Evolutionary conservation across 1,140 invertebrate species (phyloP).

Genomic region (Drosophila micromelanica): DNA sequence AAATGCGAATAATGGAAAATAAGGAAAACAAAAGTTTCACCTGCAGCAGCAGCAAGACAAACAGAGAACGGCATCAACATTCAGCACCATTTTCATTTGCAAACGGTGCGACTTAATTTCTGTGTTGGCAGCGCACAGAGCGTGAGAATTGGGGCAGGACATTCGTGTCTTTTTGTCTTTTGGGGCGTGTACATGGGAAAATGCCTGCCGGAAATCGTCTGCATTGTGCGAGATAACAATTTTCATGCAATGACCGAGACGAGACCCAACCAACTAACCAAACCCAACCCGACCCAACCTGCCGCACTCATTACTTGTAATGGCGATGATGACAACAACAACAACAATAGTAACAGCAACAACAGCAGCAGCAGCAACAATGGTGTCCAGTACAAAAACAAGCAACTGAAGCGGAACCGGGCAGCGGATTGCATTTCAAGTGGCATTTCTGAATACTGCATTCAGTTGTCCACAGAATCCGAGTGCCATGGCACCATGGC

Average conservation of each 20-base stretch:
- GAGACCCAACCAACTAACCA: conserved; percentile 26
- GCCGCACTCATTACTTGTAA: conserved; percentile 80
- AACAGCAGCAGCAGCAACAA: conserved; percentile 11
- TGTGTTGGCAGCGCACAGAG: conserved; percentile 11
- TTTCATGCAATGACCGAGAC: conserved; percentile 71
- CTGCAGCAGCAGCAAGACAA: conserved; percentile 30
- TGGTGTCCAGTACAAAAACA: conserved; percentile 45
- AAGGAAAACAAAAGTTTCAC: conserved; percentile 30
- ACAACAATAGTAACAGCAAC: conserved; percentile 28
- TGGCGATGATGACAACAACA: conserved; percentile 72
- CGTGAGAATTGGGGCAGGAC: neutral
- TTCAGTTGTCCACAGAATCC: conserved; percentile 49
- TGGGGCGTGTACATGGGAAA: conserved; percentile 38
- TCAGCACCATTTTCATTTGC: conserved; percentile 57
- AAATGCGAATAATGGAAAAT: conserved; percentile 17
- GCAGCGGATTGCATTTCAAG: conserved; percentile 56
- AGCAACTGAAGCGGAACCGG: conserved; percentile 35
- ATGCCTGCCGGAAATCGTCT: conserved; percentile 77
- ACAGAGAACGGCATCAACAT: conserved; percentile 13
- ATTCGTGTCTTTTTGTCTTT: conserved; percentile 28
- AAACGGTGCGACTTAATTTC: conserved; percentile 74
- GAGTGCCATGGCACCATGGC: conserved; percentile 38
- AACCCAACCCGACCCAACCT: conserved; percentile 1
- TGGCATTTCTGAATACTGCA: conserved; percentile 59
- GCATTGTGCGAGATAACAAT: conserved; percentile 81